Evolutionary conservation across 35 echinoderm and acorn worm genomes (phyloP), one percentile per base, ranked within the genome.

Genomic region (Anneissia japonica): DNA sequence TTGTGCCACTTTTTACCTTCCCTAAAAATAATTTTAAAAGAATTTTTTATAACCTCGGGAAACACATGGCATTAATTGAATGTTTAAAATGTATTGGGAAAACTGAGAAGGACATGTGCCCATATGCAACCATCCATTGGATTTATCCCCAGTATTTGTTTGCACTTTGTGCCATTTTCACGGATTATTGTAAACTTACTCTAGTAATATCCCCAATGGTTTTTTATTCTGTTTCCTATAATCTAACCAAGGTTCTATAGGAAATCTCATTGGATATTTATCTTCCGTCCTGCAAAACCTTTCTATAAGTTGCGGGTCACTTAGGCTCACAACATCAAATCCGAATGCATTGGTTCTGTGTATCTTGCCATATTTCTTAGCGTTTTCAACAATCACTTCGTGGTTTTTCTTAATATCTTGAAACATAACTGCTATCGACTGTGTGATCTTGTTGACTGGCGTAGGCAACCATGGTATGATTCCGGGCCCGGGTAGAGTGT

Each of bases 181-280:
- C 40, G 16, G 40, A 45, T 16, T 45, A 7, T 45, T 7, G 16
- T 7, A 45, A 19, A 77, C 76, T 77, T 75, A 85, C 83, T 39
- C 29, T 3, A 74, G 51, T 6, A 85, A 73, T 17, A 85, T 56
- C 0, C 83, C 83, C 21, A 85, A 29, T 74, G 19, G n/a, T 75
- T 74, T 30, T 0, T 73, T 36, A 16, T 13, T 4, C 38, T 85
- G 3, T 28, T 36, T 19, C 75, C 55, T 35, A 74, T 74, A 75
- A 35, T 73, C 83, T 74, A 73, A 74, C 83, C 83, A 85, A 17
- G 83, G 46, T 23, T 75, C 32, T 17, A 85, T 19, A 37, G 30
- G 83, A 74, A 75, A 39, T 33, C 83, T 33, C 34, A 30, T n/a
- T 38, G 83, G 83, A 74, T 85, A 85, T 39, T 85, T 85, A 28